A percentile compares a stretch with the other conserved stretches of the same genome.
Conservation (phyloP, 2,888 invertebrate genomes). For the Drosophila neotestacea region DNA sequence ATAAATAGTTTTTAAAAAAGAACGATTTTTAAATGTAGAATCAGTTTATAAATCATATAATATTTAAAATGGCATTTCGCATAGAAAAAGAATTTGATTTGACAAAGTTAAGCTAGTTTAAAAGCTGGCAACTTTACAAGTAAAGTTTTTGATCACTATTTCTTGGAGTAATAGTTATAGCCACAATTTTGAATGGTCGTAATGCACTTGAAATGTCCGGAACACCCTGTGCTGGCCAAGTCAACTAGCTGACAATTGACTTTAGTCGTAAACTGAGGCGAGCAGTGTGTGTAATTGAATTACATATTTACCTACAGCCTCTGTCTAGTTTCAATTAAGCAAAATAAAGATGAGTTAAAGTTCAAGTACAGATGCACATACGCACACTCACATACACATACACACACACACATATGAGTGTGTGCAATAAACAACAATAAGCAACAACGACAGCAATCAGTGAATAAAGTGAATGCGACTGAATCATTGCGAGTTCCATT, state of each 20-base stretch:
- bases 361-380: conserved; percentile 65
- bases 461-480: conserved; percentile 30
- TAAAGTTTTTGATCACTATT: too few species aligned
- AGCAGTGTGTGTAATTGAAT: conserved; percentile 60
- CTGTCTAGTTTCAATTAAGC: conserved; percentile 82
- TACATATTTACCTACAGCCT: conserved; percentile 64
- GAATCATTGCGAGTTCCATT: conserved; percentile 44
- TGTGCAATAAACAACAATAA: neutral
- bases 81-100: too few species aligned
- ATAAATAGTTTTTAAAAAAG: too few species aligned
- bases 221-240: conserved; percentile 23
- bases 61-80: too few species aligned
- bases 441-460: conserved; percentile 3
- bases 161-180: too few species aligned
- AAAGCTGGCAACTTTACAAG: too few species aligned
- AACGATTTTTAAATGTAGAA: too few species aligned
- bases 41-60: too few species aligned
- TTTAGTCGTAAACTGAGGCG: conserved; percentile 25
- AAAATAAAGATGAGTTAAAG: conserved; percentile 80
- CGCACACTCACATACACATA: conserved; percentile 15
- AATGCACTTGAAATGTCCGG: neutral
- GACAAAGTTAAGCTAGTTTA: too few species aligned
- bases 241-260: conserved; percentile 51
- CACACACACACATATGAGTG: neutral
- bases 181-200: too few species aligned